These are phyloP conservation scores for Tholera decimalis DNA, from an alignment of 2,888 invertebrate species.

Conservation along the genomic window DNA sequence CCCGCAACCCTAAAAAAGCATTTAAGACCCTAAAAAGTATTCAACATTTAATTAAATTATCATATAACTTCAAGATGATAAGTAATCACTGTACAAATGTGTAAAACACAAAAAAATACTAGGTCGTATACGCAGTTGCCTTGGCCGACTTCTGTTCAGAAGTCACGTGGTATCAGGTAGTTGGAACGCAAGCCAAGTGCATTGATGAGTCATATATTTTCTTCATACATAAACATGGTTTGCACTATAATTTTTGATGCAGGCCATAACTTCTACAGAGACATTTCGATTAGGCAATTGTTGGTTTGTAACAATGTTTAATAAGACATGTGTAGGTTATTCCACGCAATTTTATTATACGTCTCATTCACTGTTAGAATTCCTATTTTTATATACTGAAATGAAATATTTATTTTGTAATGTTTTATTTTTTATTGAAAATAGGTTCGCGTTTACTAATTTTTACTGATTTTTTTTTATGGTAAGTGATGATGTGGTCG, in stretches of 20 bases:
- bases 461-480: too few species aligned
- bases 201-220: constrained; percentile 37
- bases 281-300: constrained; percentile 3
- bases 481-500: too few species aligned
- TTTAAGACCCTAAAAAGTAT: too few species aligned
- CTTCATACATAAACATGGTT: constrained; percentile 5
- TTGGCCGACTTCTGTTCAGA: constrained; percentile 43
- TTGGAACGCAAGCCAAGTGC: constrained; percentile 4
- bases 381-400: too few species aligned
- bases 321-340: neutral
- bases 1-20: too few species aligned
- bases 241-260: constrained; percentile 27
- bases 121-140: constrained; percentile 25
- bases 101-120: constrained; percentile 31
- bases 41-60: neutral
- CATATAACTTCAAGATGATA: constrained; percentile 19
- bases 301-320: neutral
- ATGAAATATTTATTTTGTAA: too few species aligned
- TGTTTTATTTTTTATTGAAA: too few species aligned
- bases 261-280: neutral
- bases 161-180: constrained; percentile 37
- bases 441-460: too few species aligned
- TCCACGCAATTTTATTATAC: too few species aligned
- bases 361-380: too few species aligned
- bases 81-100: constrained; percentile 4